Percentiles rank a stretch among this genome's conserved stretches.
phyloP scores from a whole-genome alignment of 2,113 vertebrate genomes.

The Istiophorus platypterus region DNA sequence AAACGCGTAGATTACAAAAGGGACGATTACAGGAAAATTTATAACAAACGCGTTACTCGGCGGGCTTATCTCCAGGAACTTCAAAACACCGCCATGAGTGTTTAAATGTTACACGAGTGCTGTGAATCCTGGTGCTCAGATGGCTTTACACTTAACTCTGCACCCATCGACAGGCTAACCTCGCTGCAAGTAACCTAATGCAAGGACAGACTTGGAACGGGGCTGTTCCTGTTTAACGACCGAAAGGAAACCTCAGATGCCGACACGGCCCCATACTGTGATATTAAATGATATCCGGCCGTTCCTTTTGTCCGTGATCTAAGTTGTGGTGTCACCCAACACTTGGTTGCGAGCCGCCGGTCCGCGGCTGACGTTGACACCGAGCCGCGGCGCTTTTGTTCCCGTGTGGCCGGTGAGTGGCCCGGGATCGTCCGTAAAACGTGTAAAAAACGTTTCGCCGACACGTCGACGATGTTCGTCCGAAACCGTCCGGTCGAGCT shows the following conservation, averaged over 20 bases:
- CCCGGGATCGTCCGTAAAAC: no score
- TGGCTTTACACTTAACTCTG: background rate
- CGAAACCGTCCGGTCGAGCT: background rate
- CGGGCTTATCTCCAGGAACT: background rate
- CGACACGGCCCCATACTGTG: background rate
- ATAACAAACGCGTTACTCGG: background rate
- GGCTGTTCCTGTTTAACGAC: no score
- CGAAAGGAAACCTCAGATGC: background rate
- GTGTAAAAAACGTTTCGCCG: no score
- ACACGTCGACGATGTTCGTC: no score
- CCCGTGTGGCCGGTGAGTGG: accelerated
- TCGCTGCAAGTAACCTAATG: background rate
- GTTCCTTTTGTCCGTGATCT: background rate
- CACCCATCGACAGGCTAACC: background rate
- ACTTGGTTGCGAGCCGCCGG: background rate
- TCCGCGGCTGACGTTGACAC: background rate
- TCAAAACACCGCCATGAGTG: background rate
- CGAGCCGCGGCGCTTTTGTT: no score
- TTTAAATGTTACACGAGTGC: background rate
- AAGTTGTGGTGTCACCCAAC: background rate
- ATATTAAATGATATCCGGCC: background rate
- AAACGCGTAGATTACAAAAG: no score
- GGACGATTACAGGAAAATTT: no score
- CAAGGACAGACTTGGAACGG: background rate
- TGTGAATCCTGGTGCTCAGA: no score